Percentiles rank a stretch among this genome's conserved stretches.
These are phyloP conservation scores for Prorops nasuta DNA, from an alignment of 1,140 invertebrate species.

Conservation along the genomic window DNA sequence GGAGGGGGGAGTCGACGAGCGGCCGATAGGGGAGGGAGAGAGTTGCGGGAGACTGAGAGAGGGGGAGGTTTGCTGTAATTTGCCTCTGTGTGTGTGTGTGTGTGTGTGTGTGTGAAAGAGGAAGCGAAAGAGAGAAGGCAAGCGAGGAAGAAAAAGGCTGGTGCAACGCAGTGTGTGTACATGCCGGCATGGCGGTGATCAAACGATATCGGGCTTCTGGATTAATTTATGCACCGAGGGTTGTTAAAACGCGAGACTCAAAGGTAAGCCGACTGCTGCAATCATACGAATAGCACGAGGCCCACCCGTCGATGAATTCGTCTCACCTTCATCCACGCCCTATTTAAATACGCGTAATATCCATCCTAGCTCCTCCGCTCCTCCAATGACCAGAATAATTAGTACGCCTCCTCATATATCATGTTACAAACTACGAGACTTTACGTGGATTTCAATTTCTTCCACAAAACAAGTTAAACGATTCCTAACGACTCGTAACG, in stretches of 20 bases:
- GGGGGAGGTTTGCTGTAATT: no score
- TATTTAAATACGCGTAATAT: no score
- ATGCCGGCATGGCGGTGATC: conserved; percentile 47
- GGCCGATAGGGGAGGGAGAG: conserved; percentile 20
- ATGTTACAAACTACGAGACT: no score
- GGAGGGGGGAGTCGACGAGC: conserved; percentile 29
- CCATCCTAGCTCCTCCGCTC: no score
- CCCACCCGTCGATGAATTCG: conserved; percentile 27
- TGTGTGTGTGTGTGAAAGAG: conserved; percentile 9
- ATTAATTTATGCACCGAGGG: conserved; percentile 56
- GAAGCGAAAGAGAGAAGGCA: conserved; percentile 15
- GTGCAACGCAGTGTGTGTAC: conserved; percentile 8
- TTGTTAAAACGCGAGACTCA: conserved; percentile 56
- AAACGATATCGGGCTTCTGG: conserved; percentile 54
- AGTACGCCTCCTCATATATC: no score
- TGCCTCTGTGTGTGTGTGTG: no score
- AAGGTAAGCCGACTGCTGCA: conserved; percentile 46
- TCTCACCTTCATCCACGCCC: conserved; percentile 20
- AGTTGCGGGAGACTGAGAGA: conserved; percentile 16
- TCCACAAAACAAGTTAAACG: conserved; percentile 11
- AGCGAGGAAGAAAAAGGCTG: conserved; percentile 20
- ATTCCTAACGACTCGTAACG: conserved; percentile 26
- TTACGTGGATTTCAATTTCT: no score
- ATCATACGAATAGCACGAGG: conserved; percentile 45
- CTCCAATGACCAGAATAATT: no score